Evolutionary conservation across 2,113 vertebrate species (phyloP).

Genomic region (Acanthisitta chloris): DNA sequence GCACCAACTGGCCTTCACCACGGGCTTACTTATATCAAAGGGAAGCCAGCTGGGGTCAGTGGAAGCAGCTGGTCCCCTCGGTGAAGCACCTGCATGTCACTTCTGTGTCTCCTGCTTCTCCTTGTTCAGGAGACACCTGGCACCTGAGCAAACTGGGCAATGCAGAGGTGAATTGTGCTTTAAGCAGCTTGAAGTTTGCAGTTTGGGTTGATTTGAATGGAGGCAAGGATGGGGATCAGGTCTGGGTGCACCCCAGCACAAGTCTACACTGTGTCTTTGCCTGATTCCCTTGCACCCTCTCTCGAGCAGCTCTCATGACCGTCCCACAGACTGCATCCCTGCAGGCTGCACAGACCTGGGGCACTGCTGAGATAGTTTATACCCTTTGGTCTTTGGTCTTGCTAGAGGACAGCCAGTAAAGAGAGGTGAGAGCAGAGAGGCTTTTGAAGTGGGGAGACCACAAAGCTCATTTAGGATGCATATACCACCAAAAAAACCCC

Average conservation of each 20-base stretch:
- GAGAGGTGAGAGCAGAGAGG: neutral
- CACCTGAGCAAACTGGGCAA: neutral
- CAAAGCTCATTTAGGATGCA: conserved; percentile 49
- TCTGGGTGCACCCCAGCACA: neutral
- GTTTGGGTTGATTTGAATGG: neutral
- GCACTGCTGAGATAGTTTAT: neutral
- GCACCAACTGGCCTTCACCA: neutral
- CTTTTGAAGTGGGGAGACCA: conserved; percentile 54
- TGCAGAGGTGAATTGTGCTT: neutral
- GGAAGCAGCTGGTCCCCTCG: neutral
- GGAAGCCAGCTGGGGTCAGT: neutral
- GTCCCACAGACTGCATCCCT: neutral
- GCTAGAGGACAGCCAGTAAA: conserved; percentile 9
- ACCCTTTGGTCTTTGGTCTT: conserved; percentile 7
- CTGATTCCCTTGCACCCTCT: rapidly evolving
- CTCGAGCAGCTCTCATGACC: neutral
- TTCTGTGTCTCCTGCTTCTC: neutral
- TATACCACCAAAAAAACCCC: conserved; percentile 38
- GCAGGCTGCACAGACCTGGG: neutral
- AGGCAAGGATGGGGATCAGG: rapidly evolving
- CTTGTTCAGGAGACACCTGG: neutral
- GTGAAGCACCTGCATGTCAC: rapidly evolving
- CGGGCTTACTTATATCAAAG: neutral
- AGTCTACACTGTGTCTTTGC: rapidly evolving
- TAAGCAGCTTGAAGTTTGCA: neutral